A percentile compares a stretch with the other conserved stretches of the same genome.
These are phyloP conservation scores for Pelobates cultripes DNA, from an alignment of 2,797 vertebrate genomes.

Conservation along the genomic window DNA sequence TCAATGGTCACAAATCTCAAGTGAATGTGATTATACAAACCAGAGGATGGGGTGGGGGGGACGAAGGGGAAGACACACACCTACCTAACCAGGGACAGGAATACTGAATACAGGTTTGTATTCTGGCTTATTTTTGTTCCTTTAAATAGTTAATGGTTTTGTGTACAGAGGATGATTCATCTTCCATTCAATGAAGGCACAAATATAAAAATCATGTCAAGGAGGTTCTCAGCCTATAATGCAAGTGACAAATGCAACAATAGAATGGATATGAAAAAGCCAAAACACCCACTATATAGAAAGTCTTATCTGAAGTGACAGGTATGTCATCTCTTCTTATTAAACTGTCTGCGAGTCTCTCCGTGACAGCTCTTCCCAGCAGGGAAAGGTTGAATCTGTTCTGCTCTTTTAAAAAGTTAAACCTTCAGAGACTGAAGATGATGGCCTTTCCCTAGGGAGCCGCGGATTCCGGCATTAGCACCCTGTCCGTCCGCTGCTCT, in stretches of 20 bases:
- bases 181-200: background rate
- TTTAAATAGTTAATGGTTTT: too few relatives aligned
- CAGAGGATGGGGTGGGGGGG: too few relatives aligned
- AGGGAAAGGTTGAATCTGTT: constrained; percentile 16
- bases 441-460: too few relatives aligned
- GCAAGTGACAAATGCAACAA: constrained; percentile 20
- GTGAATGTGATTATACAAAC: too few relatives aligned
- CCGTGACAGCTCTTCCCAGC: constrained; percentile 10
- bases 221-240: constrained; percentile 23
- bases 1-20: too few relatives aligned
- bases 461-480: too few relatives aligned
- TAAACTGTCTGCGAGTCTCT: constrained; percentile 27
- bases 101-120: too few relatives aligned
- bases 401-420: background rate
- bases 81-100: too few relatives aligned
- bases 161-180: too few relatives aligned
- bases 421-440: background rate
- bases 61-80: too few relatives aligned
- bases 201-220: constrained; percentile 16
- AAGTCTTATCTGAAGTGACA: constrained; percentile 21
- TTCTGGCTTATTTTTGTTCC: too few relatives aligned
- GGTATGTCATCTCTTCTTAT: constrained; percentile 41
- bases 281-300: background rate
- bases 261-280: background rate
- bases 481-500: too few relatives aligned